phyloP scores from a whole-genome alignment of 1,140 invertebrate genomes.

The Drosophila grimshawi region DNA sequence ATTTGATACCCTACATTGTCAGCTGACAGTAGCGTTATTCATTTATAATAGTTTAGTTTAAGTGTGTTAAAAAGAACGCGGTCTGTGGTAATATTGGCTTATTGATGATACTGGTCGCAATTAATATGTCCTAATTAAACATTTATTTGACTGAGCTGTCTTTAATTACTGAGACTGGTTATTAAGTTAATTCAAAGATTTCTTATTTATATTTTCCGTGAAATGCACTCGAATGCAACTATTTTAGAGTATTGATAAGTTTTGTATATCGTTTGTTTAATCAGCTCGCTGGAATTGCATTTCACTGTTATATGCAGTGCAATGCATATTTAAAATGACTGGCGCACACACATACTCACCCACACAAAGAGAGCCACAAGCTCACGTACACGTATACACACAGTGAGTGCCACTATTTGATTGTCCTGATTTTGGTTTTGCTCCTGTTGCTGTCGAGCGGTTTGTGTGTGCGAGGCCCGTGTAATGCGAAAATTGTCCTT shows the following conservation, averaged over 20 bases:
- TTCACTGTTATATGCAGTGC: slow-evolving; percentile 54
- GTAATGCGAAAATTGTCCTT: slow-evolving; percentile 76
- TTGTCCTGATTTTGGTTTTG: slow-evolving; percentile 60
- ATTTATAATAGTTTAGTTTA: too few species aligned
- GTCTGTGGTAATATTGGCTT: too few species aligned
- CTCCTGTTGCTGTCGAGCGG: slow-evolving; percentile 28
- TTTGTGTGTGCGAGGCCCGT: slow-evolving; percentile 56
- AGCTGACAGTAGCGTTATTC: neutral
- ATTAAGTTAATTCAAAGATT: neutral
- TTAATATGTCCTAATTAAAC: too few species aligned
- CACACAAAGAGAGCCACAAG: slow-evolving; percentile 8
- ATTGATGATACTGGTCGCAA: too few species aligned
- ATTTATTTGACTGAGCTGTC: too few species aligned
- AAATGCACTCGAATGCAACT: neutral
- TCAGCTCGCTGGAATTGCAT: slow-evolving; percentile 66
- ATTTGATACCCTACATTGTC: slow-evolving; percentile 1
- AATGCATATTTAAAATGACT: slow-evolving; percentile 64
- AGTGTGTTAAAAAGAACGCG: too few species aligned
- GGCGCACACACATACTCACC: slow-evolving; percentile 27
- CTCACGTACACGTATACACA: neutral
- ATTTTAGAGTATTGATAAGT: slow-evolving; percentile 17
- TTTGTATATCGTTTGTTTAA: slow-evolving; percentile 59
- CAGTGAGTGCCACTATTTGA: slow-evolving; percentile 45
- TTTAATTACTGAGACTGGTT: too few species aligned
- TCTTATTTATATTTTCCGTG: neutral